Base-by-base conservation (phyloP, 2,888 invertebrate genomes). In the Notodonta dromedarius region DNA sequence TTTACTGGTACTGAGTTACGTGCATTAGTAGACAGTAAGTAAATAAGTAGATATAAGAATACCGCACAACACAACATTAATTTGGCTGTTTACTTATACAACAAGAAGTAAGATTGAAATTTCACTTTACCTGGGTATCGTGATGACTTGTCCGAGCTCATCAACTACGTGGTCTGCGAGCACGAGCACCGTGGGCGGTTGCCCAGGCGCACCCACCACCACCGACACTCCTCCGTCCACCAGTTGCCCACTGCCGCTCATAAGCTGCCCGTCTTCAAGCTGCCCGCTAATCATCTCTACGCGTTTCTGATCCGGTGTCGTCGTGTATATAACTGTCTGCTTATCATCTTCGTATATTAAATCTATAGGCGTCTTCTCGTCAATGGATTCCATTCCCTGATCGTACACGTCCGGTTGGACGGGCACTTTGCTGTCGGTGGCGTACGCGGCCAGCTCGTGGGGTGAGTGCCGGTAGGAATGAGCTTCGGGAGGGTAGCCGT, bases 281-380 rank as follows among this genome's bases (percentile, higher is more conserved):
- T 96, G 96, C 14, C 96, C 95, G 70, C 96, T 96, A 83, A 96
- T 96, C 89, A 97, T 96, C 90, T 97, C 97, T 54, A 97, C 95
- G 55, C 96, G 95, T 86, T 97, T 97, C 82, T 97, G 96, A 82
- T 97, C 97, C 62, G 96, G 96, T 12, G 95, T 95, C 65, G 96
- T 96, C 58, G 97, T 97, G 79, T 97, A 97, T 85, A 97, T 97
- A 65, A 97, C 97, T 4, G 97, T 97, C 85, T 97, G 97, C 83
- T 96, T 97, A 56, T 97, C 97, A 79, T 97, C 97, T 82, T 97
- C 97, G 88, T 97, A 97, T 79, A 97, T 97, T 78, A 97, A 92
- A 87, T 97, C 97, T 84, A 97, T 97, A 74, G 97, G 96, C 58
- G 94, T 96, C 82, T 96, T 96, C 85, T 96, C 95, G 78, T 96